phyloP scores from a whole-genome alignment of 2,797 vertebrate species.

The Hyperoplus lanceolatus region DNA sequence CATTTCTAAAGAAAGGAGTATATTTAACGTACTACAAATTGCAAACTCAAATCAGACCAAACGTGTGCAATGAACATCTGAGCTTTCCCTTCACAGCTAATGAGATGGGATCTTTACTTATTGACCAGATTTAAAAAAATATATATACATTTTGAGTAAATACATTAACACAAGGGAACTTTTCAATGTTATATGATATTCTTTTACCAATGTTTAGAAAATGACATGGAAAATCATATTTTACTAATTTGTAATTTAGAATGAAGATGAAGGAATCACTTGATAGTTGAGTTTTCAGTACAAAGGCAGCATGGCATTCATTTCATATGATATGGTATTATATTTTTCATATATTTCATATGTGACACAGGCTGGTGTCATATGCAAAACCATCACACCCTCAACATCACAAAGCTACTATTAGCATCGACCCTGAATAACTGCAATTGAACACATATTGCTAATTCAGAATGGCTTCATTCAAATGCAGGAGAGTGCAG shows the following conservation, averaged over 20 bases:
- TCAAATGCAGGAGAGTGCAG: no score
- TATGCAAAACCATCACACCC: no score
- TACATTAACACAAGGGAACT: neutral
- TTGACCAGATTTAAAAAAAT: conserved; percentile 2
- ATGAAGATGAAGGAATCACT: neutral
- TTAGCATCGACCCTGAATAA: no score
- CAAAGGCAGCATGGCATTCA: neutral
- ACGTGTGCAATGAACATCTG: neutral
- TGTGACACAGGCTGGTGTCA: no score
- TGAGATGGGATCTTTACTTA: conserved; percentile 18
- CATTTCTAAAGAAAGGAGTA: neutral
- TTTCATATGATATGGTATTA: no score
- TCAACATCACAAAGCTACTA: no score
- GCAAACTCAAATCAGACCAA: conserved; percentile 13
- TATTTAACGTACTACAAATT: neutral
- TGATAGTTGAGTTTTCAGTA: neutral
- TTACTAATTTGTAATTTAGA: neutral
- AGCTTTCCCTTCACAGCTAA: conserved; percentile 2
- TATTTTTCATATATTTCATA: no score
- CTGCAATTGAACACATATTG: no score
- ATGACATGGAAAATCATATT: neutral
- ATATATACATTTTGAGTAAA: neutral
- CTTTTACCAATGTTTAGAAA: neutral
- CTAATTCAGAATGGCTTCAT: no score
- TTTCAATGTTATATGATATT: neutral